Conservation (phyloP, 2,797 vertebrate species). For the Anguilla anguilla region DNA sequence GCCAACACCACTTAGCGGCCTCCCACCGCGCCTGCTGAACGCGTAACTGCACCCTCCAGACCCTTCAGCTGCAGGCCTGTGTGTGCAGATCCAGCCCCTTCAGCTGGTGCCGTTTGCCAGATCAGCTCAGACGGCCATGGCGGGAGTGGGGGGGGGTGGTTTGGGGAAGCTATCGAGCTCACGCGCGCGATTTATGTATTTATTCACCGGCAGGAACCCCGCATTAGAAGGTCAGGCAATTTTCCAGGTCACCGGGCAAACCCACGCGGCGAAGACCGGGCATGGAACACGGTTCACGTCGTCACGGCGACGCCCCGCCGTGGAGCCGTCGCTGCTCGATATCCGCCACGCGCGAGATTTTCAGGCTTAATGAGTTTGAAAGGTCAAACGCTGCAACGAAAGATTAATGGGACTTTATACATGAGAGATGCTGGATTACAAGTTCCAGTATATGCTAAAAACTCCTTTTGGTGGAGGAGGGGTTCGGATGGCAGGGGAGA, state of each 20-base stretch:
- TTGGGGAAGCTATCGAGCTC: conserved; percentile 56
- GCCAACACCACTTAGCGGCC: not conserved
- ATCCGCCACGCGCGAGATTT: conserved; percentile 40
- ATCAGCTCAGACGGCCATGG: conserved; percentile 16
- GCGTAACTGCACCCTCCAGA: conserved; percentile 2
- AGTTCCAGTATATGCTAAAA: not conserved
- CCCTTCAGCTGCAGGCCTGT: no score
- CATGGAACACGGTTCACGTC: conserved; percentile 34
- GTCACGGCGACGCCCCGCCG: conserved; percentile 42
- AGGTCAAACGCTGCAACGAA: conserved; percentile 72
- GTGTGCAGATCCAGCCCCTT: not conserved
- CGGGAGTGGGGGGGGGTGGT: conserved; percentile 1
- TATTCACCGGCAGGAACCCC: conserved; percentile 67
- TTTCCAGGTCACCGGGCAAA: conserved; percentile 73
- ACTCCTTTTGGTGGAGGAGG: not conserved
- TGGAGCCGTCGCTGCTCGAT: conserved; percentile 37
- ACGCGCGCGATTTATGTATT: conserved; percentile 70
- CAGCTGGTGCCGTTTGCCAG: not conserved
- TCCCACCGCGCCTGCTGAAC: not conserved
- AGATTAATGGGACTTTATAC: conserved; percentile 71
- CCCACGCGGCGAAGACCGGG: conserved; percentile 41
- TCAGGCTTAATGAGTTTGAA: conserved; percentile 74
- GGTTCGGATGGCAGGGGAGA: not conserved
- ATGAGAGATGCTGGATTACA: conserved; percentile 19
- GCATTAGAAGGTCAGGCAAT: conserved; percentile 73